Percentiles rank a stretch among this genome's conserved stretches.
These are phyloP conservation scores for Lutjanus campechanus DNA, from an alignment of 2,797 vertebrate genomes.

Conservation along the genomic window DNA sequence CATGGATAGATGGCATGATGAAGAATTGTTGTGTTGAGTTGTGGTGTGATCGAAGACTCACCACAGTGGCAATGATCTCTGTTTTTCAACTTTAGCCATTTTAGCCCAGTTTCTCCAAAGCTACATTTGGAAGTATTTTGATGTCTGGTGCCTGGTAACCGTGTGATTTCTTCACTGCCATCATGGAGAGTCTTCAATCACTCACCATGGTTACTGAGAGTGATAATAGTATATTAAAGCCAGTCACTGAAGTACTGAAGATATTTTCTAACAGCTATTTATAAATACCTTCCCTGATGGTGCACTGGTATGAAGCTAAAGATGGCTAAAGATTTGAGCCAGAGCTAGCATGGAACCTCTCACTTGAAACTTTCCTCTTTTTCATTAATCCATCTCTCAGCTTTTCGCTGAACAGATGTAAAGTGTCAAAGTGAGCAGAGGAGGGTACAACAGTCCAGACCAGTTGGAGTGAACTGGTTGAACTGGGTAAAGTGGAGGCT, in stretches of 20 bases:
- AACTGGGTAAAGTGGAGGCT: constrained; percentile 15
- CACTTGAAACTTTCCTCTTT: too few relatives aligned
- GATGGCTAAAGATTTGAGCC: too few relatives aligned
- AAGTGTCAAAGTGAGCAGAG: not conserved
- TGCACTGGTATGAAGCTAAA: too few relatives aligned
- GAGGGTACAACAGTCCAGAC: not conserved
- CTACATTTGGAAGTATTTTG: not conserved
- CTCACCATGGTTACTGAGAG: not conserved
- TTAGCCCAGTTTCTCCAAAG: constrained; percentile 18
- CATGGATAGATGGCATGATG: too few relatives aligned
- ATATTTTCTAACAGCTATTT: not conserved
- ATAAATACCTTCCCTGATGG: not conserved
- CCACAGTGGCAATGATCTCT: not conserved
- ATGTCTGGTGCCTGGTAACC: not conserved
- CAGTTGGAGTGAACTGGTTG: not conserved
- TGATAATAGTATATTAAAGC: not conserved
- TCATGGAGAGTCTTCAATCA: not conserved
- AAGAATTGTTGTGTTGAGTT: too few relatives aligned
- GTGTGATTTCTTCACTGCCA: not conserved
- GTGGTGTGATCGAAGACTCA: constrained; percentile 9
- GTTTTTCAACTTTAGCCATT: not conserved
- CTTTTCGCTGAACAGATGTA: not conserved
- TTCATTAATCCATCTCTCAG: not conserved
- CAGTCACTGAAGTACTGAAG: not conserved
- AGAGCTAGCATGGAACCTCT: too few relatives aligned